Evolutionary conservation across 2,888 invertebrate genomes (phyloP), one percentile per base, ranked within the genome.

Genomic region (Amphipyra berbera): DNA sequence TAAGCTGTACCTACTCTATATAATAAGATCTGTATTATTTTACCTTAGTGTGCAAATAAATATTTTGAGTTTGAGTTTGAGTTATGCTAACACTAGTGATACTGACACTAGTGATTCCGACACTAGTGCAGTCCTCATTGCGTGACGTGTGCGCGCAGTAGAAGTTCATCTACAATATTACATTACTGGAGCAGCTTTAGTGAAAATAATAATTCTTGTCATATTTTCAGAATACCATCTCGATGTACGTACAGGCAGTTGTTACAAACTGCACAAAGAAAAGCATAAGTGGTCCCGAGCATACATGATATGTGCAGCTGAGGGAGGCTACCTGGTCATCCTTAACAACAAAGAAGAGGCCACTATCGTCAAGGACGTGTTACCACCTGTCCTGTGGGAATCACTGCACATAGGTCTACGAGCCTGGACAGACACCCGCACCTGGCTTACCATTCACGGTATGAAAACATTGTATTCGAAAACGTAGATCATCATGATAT

Each of bases 301-400:
- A 6, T 53, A 52, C 27, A 41, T 42, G 21, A 49, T 66, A 21
- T 68, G 68, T 14, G 52, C 37, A 0, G 27, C 40, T 12, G 68
- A 68, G 37, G 68, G 68, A 2, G 67, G 44, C 0, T 37, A 68
- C 52, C 48, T 68, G 44, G 67, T 57, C 9, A 48, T 68, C 48
- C n/a, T 73, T 10, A 53, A 68, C 15, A 35, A 73, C 12, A 10
- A 4, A 10, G 48, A 45, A n/a, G 68, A 68, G n/a, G 73, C 73
- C 6, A 35, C 7, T 13, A 13, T 41, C 5, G 2, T 73, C 10
- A 53, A 5, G 12, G 44, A 33, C 2, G 14, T 68, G 57, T 66
- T 68, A 8, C 56, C 67, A 15, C 6, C 9, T 33, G 14, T 7
- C 13, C 9, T 1, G 6, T 40, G 45, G 50, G 49, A 52, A 6